Evolutionary conservation across 1,140 invertebrate genomes (phyloP).

Genomic region (Stenopsyche tienmushanensis): DNA sequence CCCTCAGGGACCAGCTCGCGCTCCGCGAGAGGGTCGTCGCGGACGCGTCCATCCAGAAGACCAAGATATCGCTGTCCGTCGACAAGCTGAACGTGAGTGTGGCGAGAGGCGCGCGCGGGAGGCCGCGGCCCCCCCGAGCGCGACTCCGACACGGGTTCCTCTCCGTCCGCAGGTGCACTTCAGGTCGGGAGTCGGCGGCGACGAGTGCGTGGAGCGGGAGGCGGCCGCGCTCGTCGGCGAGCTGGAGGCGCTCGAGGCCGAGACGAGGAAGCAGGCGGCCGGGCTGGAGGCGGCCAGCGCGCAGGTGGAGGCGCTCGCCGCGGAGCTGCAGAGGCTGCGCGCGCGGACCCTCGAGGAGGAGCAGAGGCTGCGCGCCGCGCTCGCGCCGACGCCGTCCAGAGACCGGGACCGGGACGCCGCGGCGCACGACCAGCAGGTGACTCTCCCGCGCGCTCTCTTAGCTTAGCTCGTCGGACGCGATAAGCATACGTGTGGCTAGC

Average conservation of each 20-base stretch:
- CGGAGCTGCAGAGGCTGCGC: constrained; percentile 82
- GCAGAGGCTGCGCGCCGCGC: constrained; percentile 77
- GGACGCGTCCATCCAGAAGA: constrained; percentile 86
- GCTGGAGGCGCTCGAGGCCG: constrained; percentile 65
- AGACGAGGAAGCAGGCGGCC: constrained; percentile 69
- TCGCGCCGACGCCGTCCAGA: constrained; percentile 74
- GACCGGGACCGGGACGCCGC: constrained; percentile 82
- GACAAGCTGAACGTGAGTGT: constrained; percentile 81
- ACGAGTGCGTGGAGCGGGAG: constrained; percentile 70
- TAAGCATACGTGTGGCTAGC: constrained; percentile 17
- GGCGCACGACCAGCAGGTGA: constrained; percentile 88
- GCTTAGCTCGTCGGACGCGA: not conserved
- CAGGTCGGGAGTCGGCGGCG: constrained; percentile 77
- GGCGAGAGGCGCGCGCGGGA: too few relatives aligned
- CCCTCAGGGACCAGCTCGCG: constrained; percentile 80
- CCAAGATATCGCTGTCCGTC: constrained; percentile 87
- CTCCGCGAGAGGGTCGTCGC: constrained; percentile 83
- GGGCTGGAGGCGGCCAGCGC: constrained; percentile 76
- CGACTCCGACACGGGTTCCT: not conserved
- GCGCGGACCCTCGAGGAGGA: constrained; percentile 82
- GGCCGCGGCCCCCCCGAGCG: not conserved
- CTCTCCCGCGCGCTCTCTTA: not conserved
- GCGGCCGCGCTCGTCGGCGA: constrained; percentile 69
- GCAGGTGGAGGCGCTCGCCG: constrained; percentile 85
- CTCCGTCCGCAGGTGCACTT: constrained; percentile 73